Evolutionary conservation across 2,113 vertebrate species (phyloP), one percentile per base, ranked within the genome.

Genomic region (Halcyon senegalensis): DNA sequence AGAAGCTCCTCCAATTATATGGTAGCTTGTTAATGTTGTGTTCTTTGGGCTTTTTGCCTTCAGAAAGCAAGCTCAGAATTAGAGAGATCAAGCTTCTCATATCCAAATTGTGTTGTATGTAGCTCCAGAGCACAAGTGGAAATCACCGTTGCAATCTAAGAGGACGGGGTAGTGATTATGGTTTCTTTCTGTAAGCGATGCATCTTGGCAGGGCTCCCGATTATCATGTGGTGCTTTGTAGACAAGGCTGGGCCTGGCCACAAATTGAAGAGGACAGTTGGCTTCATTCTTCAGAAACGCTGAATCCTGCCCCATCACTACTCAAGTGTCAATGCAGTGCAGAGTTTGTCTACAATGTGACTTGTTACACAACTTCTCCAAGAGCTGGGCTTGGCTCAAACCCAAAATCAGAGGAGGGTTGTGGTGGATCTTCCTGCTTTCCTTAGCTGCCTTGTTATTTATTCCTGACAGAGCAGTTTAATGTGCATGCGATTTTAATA

Each of bases 231-330:
- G 53, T 68, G 75, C 84, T 96, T 74, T 69, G n/a, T 68, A 84
- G 92, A 62, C 39, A 66, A 95, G 93, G 88, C 77, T 72, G 94
- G 84, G 82, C 78, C 93, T 0, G 0, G 68, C 94, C 90, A 39
- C 97, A 94, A 88, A 88, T 96, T 92, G 87, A 58, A 96, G 84
- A 75, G 92, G 88, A 63, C 68, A 9, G n/a, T 89, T 83, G 88
- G 55, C 11, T 67, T 63, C 33, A 5, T 53, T 62, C 69, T 84
- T 63, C 33, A 1, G 41, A 66, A 80, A 35, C 56, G 2, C 3
- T 3, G 15, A 28, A n/a, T 82, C 67, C 56, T 84, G 43, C 69
- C 77, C 76, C 27, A 2, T 31, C 58, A 17, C 55, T 39, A 44
- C n/a, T 64, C 83, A 41, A 72, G 73, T 69, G 92, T 53, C 28